Conservation (phyloP, 2,797 vertebrate genomes). For the Melanogrammus aeglefinus region DNA sequence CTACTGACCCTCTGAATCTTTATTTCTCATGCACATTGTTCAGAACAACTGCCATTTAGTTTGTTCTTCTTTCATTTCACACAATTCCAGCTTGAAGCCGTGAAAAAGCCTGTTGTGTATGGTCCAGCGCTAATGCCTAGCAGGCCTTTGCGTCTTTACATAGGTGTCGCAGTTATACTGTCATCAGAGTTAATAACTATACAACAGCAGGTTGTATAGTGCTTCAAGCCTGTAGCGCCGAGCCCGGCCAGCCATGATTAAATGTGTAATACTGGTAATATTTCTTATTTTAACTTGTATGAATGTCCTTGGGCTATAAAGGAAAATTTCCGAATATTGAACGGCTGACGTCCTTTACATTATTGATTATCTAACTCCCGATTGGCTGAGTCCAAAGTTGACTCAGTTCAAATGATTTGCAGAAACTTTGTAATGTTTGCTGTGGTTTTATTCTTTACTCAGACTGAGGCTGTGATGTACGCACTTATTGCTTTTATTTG, state of each 20-base stretch:
- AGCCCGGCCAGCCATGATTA: not conserved
- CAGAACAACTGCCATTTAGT: not conserved
- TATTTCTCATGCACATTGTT: too few species aligned
- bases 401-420: not conserved
- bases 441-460: not conserved
- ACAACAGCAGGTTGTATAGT: not conserved
- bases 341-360: constrained; percentile 9
- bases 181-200: not conserved
- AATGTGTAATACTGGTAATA: constrained; percentile 4
- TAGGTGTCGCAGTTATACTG: not conserved
- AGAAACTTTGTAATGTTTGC: not conserved
- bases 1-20: not conserved
- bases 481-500: not conserved
- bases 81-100: not conserved
- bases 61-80: not conserved
- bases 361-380: constrained; percentile 11
- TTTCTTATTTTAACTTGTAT: constrained; percentile 3
- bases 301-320: constrained; percentile 1
- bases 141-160: not conserved
- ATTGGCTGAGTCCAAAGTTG: constrained; percentile 2
- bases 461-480: not conserved
- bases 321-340: constrained; percentile 12
- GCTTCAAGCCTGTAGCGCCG: not conserved
- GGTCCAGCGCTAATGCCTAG: not conserved
- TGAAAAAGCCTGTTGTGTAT: not conserved